Evolutionary conservation across 2,888 invertebrate species (phyloP), one percentile per base, ranked within the genome.

Genomic region (Drosophila nigricruria): DNA sequence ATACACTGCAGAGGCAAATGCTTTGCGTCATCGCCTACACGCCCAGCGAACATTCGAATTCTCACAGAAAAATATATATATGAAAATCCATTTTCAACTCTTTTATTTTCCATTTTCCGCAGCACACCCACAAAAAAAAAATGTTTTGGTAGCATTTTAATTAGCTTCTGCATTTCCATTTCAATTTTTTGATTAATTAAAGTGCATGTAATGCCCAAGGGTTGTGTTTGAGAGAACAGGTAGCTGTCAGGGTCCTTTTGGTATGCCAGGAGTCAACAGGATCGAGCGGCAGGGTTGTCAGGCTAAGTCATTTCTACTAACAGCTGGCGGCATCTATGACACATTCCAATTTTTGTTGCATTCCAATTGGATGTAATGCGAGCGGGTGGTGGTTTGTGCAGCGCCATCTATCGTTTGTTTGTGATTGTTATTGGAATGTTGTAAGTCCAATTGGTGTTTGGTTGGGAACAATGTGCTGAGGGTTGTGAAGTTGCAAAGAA

Each of bases 1-100:
- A 89, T 82, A 78, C 68, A 47, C 52, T 27, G 54, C 32, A 54
- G 60, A 47, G 60, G 70, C 70, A 82, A 86, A 82, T 82, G 69
- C 73, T 71, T 87, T 84, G 83, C 82, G 87, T 91, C 92, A 91
- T 91, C 92, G 83, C 79, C 82, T 89, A 72, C 70, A 90, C 91
- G 84, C 92, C 92, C 67, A 59, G 73, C 50, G 72, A 78, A 49
- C 12, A 6, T 16, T 23, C 36, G n/a, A 32, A 14, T 23, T n/a
- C 14, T 14, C 20, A 9, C 3, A 30, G 30, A 6, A 5, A n/a
- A 18, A 47, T 3, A 12, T 2, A 10, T 47, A 23, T 47, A 8
- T 34, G 10, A 68, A 68, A 43, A 69, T 18, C 36, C 34, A 52
- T 54, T 62, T 70, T 70, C 59, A 79, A 73, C 78, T 61, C 60